Percentiles rank a stretch among this genome's conserved stretches.
These are phyloP conservation scores for Temnothorax unifasciatus DNA, from an alignment of 2,888 invertebrate species.

Conservation along the genomic window DNA sequence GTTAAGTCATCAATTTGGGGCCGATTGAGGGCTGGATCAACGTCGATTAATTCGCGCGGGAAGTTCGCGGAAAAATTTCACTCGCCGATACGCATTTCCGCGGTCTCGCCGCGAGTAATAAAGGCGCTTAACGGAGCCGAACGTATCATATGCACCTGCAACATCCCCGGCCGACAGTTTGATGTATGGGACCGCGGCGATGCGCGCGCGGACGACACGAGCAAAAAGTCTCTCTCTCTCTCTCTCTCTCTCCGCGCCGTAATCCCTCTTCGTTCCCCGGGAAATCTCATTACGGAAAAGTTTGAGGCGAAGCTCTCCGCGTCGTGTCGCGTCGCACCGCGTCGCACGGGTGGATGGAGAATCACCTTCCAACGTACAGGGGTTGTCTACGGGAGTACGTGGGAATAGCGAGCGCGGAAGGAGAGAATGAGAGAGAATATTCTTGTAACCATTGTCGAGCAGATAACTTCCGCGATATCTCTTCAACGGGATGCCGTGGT, in stretches of 20 bases:
- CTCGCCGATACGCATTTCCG: constrained; percentile 46
- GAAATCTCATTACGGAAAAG: constrained; percentile 68
- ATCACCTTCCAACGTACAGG: constrained; percentile 11
- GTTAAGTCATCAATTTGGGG: not conserved
- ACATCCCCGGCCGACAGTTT: constrained; percentile 70
- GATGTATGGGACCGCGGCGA: constrained; percentile 72
- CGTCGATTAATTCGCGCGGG: not conserved
- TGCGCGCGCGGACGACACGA: constrained; percentile 37
- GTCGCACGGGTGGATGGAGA: constrained; percentile 18
- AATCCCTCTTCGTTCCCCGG: constrained; percentile 74
- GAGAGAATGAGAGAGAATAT: constrained; percentile 31
- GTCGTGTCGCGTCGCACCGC: not conserved
- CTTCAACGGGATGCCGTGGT: constrained; percentile 30
- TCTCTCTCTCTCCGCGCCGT: constrained; percentile 52
- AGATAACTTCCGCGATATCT: constrained; percentile 48
- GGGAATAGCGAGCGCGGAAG: constrained; percentile 28
- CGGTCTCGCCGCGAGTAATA: constrained; percentile 32
- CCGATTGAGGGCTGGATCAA: not conserved
- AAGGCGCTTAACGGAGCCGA: constrained; percentile 61
- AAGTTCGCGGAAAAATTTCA: not conserved
- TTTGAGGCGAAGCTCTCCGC: constrained; percentile 47
- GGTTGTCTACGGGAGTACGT: constrained; percentile 10
- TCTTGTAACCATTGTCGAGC: constrained; percentile 43
- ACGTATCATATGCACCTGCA: constrained; percentile 62
- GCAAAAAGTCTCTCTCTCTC: constrained; percentile 48